phyloP scores from a whole-genome alignment of 2,888 invertebrate species.

The Sphaeridia pumilis region DNA sequence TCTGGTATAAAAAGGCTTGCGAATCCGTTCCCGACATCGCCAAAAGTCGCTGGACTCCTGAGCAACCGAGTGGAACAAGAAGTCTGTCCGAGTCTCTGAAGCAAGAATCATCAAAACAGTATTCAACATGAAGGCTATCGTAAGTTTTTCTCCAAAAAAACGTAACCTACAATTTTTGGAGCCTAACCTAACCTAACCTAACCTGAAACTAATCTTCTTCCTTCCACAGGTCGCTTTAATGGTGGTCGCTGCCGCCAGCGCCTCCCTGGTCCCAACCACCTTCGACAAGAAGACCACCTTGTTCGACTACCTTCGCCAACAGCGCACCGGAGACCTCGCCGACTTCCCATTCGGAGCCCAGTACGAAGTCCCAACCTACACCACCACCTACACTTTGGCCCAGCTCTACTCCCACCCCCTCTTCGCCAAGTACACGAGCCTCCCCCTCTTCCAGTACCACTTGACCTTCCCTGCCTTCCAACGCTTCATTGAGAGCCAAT shows the following conservation, averaged over 20 bases:
- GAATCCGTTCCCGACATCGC: too few species aligned
- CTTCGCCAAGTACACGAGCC: neutral
- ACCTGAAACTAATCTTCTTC: neutral
- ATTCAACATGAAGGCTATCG: conserved; percentile 15
- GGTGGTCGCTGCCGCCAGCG: conserved; percentile 14
- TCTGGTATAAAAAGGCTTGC: too few species aligned
- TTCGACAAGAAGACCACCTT: conserved; percentile 1
- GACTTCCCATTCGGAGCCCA: neutral
- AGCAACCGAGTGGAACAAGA: too few species aligned
- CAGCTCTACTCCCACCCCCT: neutral
- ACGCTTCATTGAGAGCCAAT: conserved; percentile 11
- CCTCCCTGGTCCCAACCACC: neutral
- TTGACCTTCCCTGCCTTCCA: conserved; percentile 16
- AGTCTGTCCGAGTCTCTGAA: neutral
- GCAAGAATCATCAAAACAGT: neutral
- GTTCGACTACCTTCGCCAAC: conserved; percentile 1
- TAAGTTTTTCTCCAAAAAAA: conserved; percentile 1
- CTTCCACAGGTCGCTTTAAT: conserved; percentile 9
- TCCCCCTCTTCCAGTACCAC: too few species aligned
- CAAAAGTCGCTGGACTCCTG: too few species aligned
- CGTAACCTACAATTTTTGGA: neutral
- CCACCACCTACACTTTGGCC: conserved; percentile 1
- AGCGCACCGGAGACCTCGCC: conserved; percentile 1
- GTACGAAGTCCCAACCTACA: neutral
- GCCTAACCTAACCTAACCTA: neutral